Conservation (phyloP, 2,113 vertebrate genomes). For the Ictalurus punctatus region DNA sequence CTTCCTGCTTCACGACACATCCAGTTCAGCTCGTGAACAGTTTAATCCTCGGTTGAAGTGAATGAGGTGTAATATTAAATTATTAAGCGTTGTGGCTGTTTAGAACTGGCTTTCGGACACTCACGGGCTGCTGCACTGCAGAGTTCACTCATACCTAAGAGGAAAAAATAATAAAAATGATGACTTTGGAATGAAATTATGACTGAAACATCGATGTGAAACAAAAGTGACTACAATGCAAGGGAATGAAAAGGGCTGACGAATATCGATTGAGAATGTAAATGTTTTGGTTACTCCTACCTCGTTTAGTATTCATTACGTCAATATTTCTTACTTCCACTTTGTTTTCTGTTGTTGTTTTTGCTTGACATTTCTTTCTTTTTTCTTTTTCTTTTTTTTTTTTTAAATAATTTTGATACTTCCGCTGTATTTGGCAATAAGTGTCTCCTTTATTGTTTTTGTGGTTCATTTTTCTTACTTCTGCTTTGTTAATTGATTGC, state of each 20-base stretch:
- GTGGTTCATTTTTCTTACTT: neutral
- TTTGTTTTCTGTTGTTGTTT: too few species aligned
- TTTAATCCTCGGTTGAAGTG: neutral
- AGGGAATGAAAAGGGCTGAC: neutral
- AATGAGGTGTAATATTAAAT: neutral
- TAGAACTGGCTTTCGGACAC: neutral
- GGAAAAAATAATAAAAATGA: neutral
- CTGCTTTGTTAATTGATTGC: neutral
- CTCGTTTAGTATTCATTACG: neutral
- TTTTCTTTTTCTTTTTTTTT: too few species aligned
- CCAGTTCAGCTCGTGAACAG: neutral
- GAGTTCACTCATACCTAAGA: neutral
- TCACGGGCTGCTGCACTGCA: neutral
- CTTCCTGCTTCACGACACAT: neutral
- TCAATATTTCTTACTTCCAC: too few species aligned
- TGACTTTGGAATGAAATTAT: neutral
- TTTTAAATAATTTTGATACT: too few species aligned
- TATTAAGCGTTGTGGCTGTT: neutral
- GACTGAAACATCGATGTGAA: neutral
- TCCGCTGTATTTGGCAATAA: neutral
- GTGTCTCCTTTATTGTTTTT: neutral
- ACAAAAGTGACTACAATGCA: neutral
- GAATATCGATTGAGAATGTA: neutral
- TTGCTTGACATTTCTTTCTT: too few species aligned
- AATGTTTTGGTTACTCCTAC: neutral